A percentile compares a stretch with the other conserved stretches of the same genome.
These are phyloP conservation scores for Platanista minor DNA, from an alignment of 2,113 vertebrate genomes.

Conservation along the genomic window DNA sequence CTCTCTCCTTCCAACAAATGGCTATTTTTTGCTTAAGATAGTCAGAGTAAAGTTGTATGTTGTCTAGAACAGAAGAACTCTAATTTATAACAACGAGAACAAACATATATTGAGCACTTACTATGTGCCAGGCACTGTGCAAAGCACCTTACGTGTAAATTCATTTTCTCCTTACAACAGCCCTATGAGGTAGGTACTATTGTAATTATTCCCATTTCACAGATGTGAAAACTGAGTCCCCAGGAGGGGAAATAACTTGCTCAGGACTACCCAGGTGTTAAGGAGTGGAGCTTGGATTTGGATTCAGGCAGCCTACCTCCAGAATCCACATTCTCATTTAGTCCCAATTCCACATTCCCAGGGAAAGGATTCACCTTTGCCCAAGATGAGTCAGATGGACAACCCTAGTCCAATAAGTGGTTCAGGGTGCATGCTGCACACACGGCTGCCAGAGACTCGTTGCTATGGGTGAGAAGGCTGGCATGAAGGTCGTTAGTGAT, in stretches of 20 bases:
- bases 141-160: neutral
- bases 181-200: neutral
- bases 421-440: neutral
- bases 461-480: neutral
- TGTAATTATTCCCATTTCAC: neutral
- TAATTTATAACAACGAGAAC: neutral
- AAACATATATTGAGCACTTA: too few species aligned
- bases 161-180: neutral
- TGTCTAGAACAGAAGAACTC: neutral
- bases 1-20: neutral
- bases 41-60: neutral
- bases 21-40: neutral
- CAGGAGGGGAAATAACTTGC: neutral
- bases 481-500: neutral
- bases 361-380: neutral
- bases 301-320: neutral
- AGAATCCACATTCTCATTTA: neutral
- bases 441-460: neutral
- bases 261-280: neutral
- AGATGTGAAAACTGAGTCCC: neutral
- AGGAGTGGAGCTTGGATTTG: neutral
- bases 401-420: neutral
- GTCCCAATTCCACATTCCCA: neutral
- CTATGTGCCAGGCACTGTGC: neutral
- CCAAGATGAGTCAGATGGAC: neutral